phyloP scores from a whole-genome alignment of 2,113 vertebrate species.

The Platanista minor region DNA sequence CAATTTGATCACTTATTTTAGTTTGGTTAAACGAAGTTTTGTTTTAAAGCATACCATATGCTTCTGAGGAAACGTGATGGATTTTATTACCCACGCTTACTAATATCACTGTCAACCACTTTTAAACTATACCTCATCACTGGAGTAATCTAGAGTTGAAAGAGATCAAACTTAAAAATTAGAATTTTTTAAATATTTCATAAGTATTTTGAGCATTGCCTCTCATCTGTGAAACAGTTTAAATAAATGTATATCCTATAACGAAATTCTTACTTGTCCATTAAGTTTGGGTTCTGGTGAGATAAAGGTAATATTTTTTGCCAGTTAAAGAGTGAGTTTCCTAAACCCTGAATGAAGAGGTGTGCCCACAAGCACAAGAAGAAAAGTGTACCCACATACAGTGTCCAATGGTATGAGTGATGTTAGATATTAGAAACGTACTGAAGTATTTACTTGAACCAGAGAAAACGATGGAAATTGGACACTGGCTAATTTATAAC shows the following conservation, averaged over 20 bases:
- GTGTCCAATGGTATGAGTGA: background rate
- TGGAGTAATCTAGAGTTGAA: background rate
- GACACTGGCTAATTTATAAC: background rate
- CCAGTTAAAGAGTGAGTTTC: background rate
- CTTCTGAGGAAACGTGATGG: background rate
- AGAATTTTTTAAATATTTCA: background rate
- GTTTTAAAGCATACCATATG: background rate
- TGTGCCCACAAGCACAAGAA: background rate
- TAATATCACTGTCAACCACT: background rate
- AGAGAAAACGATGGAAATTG: background rate
- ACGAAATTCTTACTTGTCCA: background rate
- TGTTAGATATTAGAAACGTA: background rate
- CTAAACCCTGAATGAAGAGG: background rate
- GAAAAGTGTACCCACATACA: background rate
- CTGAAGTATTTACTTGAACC: background rate
- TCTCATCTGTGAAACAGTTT: background rate
- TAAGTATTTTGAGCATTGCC: background rate
- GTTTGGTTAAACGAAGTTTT: constrained; percentile 25
- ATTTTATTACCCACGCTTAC: background rate
- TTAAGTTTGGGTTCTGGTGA: background rate
- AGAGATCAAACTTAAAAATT: constrained; percentile 16
- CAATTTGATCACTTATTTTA: background rate
- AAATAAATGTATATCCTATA: background rate
- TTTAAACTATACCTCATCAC: background rate
- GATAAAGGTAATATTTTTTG: background rate